phyloP scores from a whole-genome alignment of 2,113 vertebrate genomes.

The Vulpes lagopus region DNA sequence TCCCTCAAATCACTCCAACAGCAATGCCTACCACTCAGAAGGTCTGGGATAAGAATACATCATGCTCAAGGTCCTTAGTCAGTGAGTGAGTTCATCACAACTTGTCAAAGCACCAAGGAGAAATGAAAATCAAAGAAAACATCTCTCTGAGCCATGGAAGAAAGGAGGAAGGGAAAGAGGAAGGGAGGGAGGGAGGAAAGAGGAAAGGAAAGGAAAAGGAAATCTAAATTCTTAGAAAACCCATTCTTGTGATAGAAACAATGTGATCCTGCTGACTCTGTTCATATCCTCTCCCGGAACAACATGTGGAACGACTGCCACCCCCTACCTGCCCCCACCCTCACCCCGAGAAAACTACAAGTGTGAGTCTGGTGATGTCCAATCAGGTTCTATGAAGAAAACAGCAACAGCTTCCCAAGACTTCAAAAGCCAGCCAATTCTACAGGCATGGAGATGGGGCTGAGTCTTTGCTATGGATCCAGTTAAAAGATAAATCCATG shows the following conservation, averaged over 20 bases:
- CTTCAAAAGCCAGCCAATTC: constrained; percentile 1
- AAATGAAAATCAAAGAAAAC: constrained; percentile 53
- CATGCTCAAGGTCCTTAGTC: background rate
- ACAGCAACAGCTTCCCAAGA: background rate
- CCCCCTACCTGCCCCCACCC: background rate
- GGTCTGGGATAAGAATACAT: background rate
- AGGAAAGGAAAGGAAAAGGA: background rate
- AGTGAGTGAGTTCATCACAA: background rate
- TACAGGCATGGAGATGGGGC: background rate
- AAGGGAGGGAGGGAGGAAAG: fast-evolving
- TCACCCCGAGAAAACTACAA: background rate
- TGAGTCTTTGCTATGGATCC: background rate
- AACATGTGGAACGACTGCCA: background rate
- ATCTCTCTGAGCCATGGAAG: background rate
- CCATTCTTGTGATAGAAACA: background rate
- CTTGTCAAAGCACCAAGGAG: constrained; percentile 1
- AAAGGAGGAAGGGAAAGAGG: background rate
- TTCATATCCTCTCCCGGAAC: background rate
- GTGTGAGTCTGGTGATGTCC: background rate
- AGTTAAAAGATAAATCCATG: background rate
- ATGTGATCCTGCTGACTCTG: background rate
- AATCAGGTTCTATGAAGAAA: background rate
- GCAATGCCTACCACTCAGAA: background rate
- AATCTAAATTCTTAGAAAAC: constrained; percentile 50
- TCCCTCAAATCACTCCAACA: background rate